Evolutionary conservation across 2,797 vertebrate species (phyloP).

Genomic region (Eurystomus glaucurus): DNA sequence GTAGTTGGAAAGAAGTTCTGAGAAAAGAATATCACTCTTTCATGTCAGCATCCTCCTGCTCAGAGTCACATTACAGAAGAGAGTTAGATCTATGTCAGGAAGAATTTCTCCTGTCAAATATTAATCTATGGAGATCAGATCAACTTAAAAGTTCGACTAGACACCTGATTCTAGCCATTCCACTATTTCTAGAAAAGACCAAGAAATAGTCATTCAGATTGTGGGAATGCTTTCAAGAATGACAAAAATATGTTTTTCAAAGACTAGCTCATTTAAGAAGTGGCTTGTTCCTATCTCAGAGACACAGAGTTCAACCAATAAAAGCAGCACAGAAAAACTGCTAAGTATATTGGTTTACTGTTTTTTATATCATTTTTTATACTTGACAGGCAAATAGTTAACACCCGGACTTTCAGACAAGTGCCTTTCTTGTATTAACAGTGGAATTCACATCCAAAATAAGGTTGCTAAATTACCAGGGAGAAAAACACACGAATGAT

Average conservation of each 20-base stretch:
- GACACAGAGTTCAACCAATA: background rate
- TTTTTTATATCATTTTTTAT: background rate
- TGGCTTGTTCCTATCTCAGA: background rate
- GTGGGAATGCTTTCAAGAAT: background rate
- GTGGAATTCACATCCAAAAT: slow-evolving; percentile 3
- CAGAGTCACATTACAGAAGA: background rate
- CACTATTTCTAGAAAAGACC: background rate
- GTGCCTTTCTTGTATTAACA: background rate
- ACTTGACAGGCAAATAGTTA: background rate
- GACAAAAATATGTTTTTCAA: background rate
- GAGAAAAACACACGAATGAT: background rate
- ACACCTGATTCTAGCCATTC: background rate
- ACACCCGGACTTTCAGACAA: slow-evolving; percentile 49
- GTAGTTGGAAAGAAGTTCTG: background rate
- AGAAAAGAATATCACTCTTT: background rate
- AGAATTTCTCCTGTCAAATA: background rate
- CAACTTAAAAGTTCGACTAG: background rate
- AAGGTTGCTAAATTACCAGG: slow-evolving; percentile 29
- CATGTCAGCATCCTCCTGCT: background rate
- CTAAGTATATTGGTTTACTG: background rate
- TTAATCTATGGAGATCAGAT: background rate
- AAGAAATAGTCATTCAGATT: background rate
- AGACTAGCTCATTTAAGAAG: slow-evolving; percentile 6
- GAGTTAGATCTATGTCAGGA: background rate
- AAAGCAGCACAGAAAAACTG: background rate